Evolutionary conservation across 1,140 invertebrate species (phyloP).

Genomic region (Gonatopus flavifemur): DNA sequence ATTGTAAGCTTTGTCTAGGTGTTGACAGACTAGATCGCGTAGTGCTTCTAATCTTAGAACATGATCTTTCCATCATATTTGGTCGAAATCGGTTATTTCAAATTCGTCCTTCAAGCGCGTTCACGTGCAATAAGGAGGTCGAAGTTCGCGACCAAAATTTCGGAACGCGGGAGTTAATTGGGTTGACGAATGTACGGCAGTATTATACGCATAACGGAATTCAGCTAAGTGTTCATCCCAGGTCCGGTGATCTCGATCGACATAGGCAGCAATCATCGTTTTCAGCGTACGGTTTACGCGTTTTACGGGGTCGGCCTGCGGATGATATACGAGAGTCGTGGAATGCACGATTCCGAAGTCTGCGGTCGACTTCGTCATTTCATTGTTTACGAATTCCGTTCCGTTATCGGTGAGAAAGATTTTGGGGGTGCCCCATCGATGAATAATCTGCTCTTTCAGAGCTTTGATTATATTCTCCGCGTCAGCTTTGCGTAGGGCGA

Average conservation of each 20-base stretch:
- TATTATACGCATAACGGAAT: constrained; percentile 36
- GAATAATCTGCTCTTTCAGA: constrained; percentile 36
- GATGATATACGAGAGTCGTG: constrained; percentile 42
- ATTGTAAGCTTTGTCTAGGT: not conserved
- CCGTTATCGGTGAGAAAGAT: constrained; percentile 50
- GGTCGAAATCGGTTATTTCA: not conserved
- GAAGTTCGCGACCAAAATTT: constrained; percentile 40
- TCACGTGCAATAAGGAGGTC: not conserved
- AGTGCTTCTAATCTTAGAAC: constrained; percentile 5
- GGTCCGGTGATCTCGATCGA: constrained; percentile 34
- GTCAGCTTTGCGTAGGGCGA: constrained; percentile 30
- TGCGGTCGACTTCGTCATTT: constrained; percentile 11
- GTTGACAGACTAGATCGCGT: not conserved
- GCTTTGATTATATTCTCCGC: constrained; percentile 27
- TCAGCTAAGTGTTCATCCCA: constrained; percentile 34
- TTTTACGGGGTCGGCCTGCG: constrained; percentile 48
- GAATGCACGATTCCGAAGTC: constrained; percentile 19
- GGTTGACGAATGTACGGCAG: constrained; percentile 30
- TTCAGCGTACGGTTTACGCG: constrained; percentile 51
- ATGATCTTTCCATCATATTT: constrained; percentile 9
- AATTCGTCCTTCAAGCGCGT: not conserved
- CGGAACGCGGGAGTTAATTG: constrained; percentile 38
- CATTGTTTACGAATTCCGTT: constrained; percentile 42
- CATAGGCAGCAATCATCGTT: constrained; percentile 37
- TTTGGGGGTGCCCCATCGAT: constrained; percentile 36